These are phyloP conservation scores for Cheilosia pagana DNA, from an alignment of 2,888 invertebrate species.

Conservation along the genomic window DNA sequence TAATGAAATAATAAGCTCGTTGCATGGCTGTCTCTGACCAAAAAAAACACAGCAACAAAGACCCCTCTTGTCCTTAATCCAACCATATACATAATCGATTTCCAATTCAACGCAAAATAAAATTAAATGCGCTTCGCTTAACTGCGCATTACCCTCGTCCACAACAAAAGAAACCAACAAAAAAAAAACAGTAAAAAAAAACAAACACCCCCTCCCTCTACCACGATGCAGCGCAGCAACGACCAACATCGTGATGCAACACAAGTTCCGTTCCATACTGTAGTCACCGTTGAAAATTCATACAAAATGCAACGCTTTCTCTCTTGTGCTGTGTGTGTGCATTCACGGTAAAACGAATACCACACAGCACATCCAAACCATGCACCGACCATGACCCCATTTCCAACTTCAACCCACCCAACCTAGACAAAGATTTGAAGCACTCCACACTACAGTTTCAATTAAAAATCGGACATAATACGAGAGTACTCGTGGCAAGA, in stretches of 20 bases:
- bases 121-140: constrained; percentile 72
- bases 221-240: background rate
- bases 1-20: constrained; percentile 49
- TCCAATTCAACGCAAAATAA: constrained; percentile 72
- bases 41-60: constrained; percentile 33
- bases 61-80: constrained; percentile 46
- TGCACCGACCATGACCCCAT: constrained; percentile 67
- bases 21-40: constrained; percentile 16
- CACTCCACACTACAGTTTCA: constrained; percentile 57
- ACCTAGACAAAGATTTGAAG: constrained; percentile 27
- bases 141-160: constrained; percentile 56
- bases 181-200: constrained; percentile 7
- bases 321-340: constrained; percentile 41
- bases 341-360: constrained; percentile 64
- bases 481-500: constrained; percentile 47
- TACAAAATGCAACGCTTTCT: constrained; percentile 48
- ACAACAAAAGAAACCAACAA: background rate
- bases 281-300: constrained; percentile 62
- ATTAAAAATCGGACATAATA: constrained; percentile 71
- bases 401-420: constrained; percentile 39
- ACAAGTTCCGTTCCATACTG: constrained; percentile 19
- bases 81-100: constrained; percentile 70
- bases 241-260: background rate
- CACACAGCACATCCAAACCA: constrained; percentile 50
- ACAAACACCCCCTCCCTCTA: background rate